Evolutionary conservation across 2,888 invertebrate species (phyloP).

Genomic region (Drosophila algonquin): DNA sequence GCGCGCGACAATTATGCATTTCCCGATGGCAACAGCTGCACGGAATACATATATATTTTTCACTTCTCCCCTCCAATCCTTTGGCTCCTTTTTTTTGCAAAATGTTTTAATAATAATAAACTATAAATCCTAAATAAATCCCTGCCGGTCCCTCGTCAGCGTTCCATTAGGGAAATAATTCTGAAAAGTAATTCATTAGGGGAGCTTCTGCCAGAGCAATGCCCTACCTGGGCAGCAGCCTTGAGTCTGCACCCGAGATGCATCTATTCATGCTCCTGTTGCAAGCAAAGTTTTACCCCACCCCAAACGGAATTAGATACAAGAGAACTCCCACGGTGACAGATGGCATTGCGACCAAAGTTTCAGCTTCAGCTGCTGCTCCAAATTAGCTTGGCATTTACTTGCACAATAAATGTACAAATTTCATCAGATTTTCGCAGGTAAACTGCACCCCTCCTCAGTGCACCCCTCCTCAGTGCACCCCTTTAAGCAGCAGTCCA

Average conservation of each 20-base stretch:
- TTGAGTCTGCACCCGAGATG: not conserved
- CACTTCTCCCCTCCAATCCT: not conserved
- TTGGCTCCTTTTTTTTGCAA: slow-evolving; percentile 18
- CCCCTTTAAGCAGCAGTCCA: not conserved
- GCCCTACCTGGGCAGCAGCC: slow-evolving; percentile 77
- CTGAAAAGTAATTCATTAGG: slow-evolving; percentile 52
- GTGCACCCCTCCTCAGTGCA: no score
- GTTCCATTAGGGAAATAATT: slow-evolving; percentile 60
- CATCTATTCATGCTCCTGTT: no score
- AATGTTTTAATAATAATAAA: slow-evolving; percentile 23
- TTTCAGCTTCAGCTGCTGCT: not conserved
- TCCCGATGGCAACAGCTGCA: slow-evolving; percentile 23
- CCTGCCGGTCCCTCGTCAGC: slow-evolving; percentile 4
- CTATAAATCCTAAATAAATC: slow-evolving; percentile 45
- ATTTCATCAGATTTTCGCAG: not conserved
- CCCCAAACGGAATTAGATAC: not conserved
- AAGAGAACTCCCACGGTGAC: not conserved
- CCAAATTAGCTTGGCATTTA: not conserved
- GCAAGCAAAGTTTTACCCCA: not conserved
- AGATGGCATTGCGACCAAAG: not conserved
- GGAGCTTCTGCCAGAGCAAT: slow-evolving; percentile 29
- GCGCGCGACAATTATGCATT: slow-evolving; percentile 62
- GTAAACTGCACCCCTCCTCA: no score
- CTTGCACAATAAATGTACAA: not conserved
- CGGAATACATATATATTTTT: slow-evolving; percentile 14